phyloP scores from a whole-genome alignment of 2,888 invertebrate species.

The Dascillus cervinus region DNA sequence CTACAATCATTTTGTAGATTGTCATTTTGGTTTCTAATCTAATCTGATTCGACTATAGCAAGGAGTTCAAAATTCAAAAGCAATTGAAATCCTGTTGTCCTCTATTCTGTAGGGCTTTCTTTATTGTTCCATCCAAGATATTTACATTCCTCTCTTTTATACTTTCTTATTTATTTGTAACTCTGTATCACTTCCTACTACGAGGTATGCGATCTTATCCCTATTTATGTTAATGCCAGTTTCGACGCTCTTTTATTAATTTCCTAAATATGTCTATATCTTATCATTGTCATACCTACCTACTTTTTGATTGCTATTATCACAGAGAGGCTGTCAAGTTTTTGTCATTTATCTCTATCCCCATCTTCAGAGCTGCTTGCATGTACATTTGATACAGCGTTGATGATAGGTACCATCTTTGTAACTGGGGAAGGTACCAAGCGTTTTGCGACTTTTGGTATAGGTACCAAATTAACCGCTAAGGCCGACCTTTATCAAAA shows the following conservation, averaged over 20 bases:
- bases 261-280: too few relatives aligned
- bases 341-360: too few relatives aligned
- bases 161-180: too few relatives aligned
- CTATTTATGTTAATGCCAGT: too few relatives aligned
- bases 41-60: constrained; percentile 1
- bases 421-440: not conserved
- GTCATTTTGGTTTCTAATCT: constrained; percentile 1
- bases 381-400: constrained; percentile 1
- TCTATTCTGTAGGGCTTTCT: not conserved
- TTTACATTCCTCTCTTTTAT: too few relatives aligned
- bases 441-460: not conserved
- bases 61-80: not conserved
- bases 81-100: not conserved
- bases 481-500: constrained; percentile 1
- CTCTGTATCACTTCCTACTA: too few relatives aligned
- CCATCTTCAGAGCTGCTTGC: not conserved
- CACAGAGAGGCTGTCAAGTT: too few relatives aligned
- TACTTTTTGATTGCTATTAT: too few relatives aligned
- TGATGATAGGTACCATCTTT: not conserved
- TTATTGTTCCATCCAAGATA: constrained; percentile 1
- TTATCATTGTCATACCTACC: too few relatives aligned
- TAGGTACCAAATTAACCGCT: constrained; percentile 1
- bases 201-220: too few relatives aligned
- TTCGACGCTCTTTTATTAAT: too few relatives aligned
- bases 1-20: constrained; percentile 3